These are phyloP conservation scores for Hemithea aestivaria DNA, from an alignment of 2,888 invertebrate genomes.

Conservation along the genomic window DNA sequence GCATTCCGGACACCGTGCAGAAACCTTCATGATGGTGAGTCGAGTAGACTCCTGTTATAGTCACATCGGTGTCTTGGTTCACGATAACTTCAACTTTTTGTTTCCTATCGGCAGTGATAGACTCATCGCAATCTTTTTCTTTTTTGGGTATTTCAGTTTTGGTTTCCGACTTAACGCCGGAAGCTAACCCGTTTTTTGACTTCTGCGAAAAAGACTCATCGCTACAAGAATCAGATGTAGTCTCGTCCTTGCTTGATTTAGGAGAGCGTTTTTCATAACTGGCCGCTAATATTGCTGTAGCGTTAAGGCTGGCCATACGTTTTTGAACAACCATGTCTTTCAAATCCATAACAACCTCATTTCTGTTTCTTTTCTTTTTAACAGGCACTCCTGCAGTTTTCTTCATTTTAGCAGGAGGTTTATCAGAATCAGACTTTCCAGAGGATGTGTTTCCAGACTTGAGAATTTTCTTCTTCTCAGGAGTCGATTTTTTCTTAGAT, in stretches of 20 bases:
- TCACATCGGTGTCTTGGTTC: constrained; percentile 92
- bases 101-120: constrained; percentile 52
- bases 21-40: constrained; percentile 91
- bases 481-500: constrained; percentile 53
- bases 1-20: constrained; percentile 91
- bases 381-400: constrained; percentile 62
- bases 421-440: constrained; percentile 72
- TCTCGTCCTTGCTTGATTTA: constrained; percentile 78
- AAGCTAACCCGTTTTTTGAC: constrained; percentile 73
- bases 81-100: constrained; percentile 88
- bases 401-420: constrained; percentile 67
- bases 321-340: constrained; percentile 93
- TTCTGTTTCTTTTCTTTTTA: constrained; percentile 79
- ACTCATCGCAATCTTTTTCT: constrained; percentile 65
- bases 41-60: constrained; percentile 91
- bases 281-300: constrained; percentile 93
- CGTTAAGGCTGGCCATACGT: constrained; percentile 94
- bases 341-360: constrained; percentile 86
- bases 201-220: constrained; percentile 74
- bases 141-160: constrained; percentile 67
- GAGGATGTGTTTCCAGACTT: constrained; percentile 55
- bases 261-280: constrained; percentile 88
- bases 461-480: constrained; percentile 65
- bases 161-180: constrained; percentile 77
- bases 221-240: constrained; percentile 78